These are phyloP conservation scores for Stramonita haemastoma DNA, from an alignment of 2,888 invertebrate species.

Conservation along the genomic window DNA sequence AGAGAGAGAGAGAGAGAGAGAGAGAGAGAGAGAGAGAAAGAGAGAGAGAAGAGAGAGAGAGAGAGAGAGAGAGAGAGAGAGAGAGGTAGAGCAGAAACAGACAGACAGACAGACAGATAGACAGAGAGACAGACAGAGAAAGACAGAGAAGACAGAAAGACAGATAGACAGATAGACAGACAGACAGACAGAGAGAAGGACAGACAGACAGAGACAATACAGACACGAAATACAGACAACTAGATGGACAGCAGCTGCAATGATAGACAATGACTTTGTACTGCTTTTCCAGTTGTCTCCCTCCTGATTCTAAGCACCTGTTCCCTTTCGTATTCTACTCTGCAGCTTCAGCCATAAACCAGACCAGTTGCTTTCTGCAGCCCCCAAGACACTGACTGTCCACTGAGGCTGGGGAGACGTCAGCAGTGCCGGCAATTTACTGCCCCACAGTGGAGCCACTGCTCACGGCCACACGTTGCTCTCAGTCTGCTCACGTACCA, in stretches of 20 bases:
- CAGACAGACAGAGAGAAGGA: no score
- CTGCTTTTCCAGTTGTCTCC: no score
- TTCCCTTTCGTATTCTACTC: no score
- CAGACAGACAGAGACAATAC: background rate
- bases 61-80: no score
- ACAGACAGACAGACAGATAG: no score
- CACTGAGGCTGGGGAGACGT: background rate
- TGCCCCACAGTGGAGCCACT: constrained; percentile 23
- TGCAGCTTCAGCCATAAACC: background rate
- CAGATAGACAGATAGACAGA: background rate
- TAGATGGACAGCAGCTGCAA: background rate
- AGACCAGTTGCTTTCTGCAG: background rate
- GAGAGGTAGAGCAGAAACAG: no score
- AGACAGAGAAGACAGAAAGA: background rate
- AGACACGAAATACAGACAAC: background rate
- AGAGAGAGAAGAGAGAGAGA: no score
- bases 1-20: background rate
- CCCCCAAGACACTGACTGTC: background rate
- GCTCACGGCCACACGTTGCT: background rate
- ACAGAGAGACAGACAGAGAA: background rate
- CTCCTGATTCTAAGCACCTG: no score
- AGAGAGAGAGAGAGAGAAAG: background rate
- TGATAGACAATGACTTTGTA: background rate
- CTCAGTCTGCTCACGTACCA: constrained; percentile 20
- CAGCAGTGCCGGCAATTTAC: constrained; percentile 22